phyloP scores from a whole-genome alignment of 2,797 vertebrate genomes.

The Peromyscus attwateri region DNA sequence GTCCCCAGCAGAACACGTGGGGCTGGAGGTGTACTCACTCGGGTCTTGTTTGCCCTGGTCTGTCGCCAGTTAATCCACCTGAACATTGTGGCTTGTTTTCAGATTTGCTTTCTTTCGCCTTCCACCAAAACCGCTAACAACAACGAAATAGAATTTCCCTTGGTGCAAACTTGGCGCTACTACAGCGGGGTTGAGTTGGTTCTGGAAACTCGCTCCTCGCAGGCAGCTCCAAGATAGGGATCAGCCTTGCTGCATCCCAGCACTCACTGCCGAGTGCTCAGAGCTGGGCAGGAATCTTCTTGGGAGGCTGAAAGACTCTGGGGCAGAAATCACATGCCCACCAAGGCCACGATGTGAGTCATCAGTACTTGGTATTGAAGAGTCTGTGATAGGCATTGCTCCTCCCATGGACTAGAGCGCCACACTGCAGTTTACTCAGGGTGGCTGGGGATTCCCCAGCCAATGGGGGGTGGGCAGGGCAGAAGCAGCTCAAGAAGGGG shows the following conservation, averaged over 20 bases:
- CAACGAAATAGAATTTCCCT: neutral
- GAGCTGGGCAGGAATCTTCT: conserved; percentile 16
- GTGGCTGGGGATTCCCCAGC: neutral
- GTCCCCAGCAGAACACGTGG: neutral
- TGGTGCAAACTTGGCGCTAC: neutral
- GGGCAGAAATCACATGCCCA: conserved; percentile 63
- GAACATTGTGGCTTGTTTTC: conserved; percentile 87
- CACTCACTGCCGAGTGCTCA: conserved; percentile 51
- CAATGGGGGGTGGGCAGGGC: neutral
- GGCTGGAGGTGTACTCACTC: conserved; percentile 74
- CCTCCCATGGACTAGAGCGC: neutral
- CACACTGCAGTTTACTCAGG: neutral
- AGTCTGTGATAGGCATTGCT: conserved; percentile 52
- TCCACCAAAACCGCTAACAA: conserved; percentile 58
- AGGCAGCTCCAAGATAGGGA: conserved; percentile 39
- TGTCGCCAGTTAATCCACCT: conserved; percentile 92
- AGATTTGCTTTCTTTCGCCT: conserved; percentile 67
- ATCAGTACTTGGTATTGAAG: conserved; percentile 52
- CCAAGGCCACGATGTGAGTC: conserved; percentile 76
- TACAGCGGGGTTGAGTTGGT: conserved; percentile 40
- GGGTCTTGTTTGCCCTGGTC: conserved; percentile 89
- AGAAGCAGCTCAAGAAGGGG: neutral
- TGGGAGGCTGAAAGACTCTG: conserved; percentile 55
- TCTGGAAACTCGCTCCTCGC: conserved; percentile 55
- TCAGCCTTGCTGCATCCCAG: conserved; percentile 25